phyloP scores from a whole-genome alignment of 37 sponge, comb jelly and placozoan genomes.

The Hexactinellida sp. region DNA sequence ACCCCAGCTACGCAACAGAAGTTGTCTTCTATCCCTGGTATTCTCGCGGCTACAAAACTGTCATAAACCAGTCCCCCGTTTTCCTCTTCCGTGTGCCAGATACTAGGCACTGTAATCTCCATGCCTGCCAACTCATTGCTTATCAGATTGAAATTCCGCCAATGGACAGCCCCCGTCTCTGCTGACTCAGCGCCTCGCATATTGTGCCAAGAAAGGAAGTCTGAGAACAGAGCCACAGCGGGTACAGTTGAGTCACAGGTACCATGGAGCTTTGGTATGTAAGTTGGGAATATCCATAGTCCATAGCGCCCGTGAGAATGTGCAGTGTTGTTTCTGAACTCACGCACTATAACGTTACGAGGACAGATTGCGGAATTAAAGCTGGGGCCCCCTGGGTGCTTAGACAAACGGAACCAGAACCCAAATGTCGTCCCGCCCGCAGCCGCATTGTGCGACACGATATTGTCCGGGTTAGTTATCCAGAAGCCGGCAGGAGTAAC shows the following conservation, averaged over 20 bases:
- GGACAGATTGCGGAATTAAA: slow-evolving; percentile 50
- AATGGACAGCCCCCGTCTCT: slow-evolving; percentile 54
- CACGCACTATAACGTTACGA: slow-evolving; percentile 37
- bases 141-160: slow-evolving; percentile 39
- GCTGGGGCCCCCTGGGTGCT: slow-evolving; percentile 78
- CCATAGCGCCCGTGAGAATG: slow-evolving; percentile 95
- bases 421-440: slow-evolving; percentile 94
- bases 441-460: slow-evolving; percentile 74
- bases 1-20: slow-evolving; percentile 53
- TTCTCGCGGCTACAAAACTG: slow-evolving; percentile 2
- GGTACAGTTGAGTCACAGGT: slow-evolving; percentile 32
- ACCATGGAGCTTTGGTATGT: slow-evolving; percentile 44
- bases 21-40: slow-evolving; percentile 9
- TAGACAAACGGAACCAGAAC: slow-evolving; percentile 78
- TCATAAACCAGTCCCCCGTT: slow-evolving; percentile 42
- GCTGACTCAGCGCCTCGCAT: slow-evolving; percentile 66
- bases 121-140: slow-evolving; percentile 65
- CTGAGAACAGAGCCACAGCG: slow-evolving; percentile 34
- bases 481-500: slow-evolving; percentile 93
- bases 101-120: slow-evolving; percentile 27
- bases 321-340: slow-evolving; percentile 75
- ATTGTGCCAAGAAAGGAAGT: slow-evolving; percentile 68
- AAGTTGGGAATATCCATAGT: slow-evolving; percentile 73
- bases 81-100: slow-evolving; percentile 27
- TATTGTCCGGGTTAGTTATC: slow-evolving; percentile 79